Percentiles rank a stretch among this genome's conserved stretches.
These are phyloP conservation scores for Mola mola DNA, from an alignment of 2,113 vertebrate species.

Conservation along the genomic window DNA sequence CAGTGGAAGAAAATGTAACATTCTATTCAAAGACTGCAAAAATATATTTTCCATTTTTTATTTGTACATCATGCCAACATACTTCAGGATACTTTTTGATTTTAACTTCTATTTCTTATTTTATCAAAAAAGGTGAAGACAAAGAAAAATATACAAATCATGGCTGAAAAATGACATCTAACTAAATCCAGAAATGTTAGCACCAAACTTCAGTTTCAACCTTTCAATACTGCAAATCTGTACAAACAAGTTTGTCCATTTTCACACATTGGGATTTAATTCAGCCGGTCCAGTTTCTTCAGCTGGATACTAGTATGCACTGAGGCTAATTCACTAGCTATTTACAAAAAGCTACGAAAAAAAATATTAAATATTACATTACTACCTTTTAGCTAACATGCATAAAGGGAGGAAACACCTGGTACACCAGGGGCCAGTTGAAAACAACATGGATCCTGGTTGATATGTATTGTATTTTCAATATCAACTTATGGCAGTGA, in stretches of 20 bases:
- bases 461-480: conserved; percentile 73
- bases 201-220: conserved; percentile 66
- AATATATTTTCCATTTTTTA: conserved; percentile 55
- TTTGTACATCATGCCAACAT: conserved; percentile 62
- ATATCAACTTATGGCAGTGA: conserved; percentile 71
- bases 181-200: conserved; percentile 65
- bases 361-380: conserved; percentile 39
- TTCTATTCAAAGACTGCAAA: conserved; percentile 63
- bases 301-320: conserved; percentile 39
- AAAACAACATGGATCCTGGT: conserved; percentile 55
- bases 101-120: no score
- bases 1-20: conserved; percentile 46
- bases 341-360: conserved; percentile 54
- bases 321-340: conserved; percentile 50
- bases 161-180: conserved; percentile 56
- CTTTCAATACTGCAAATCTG: conserved; percentile 53
- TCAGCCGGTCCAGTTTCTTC: conserved; percentile 52
- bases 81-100: conserved; percentile 29
- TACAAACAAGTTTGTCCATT: conserved; percentile 67
- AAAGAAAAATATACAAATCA: conserved; percentile 48
- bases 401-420: conserved; percentile 53
- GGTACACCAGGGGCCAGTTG: conserved; percentile 44
- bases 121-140: conserved; percentile 25
- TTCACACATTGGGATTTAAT: conserved; percentile 47
- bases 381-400: conserved; percentile 46